Evolutionary conservation across 1,140 invertebrate genomes (phyloP).

Genomic region (Sipha flava): DNA sequence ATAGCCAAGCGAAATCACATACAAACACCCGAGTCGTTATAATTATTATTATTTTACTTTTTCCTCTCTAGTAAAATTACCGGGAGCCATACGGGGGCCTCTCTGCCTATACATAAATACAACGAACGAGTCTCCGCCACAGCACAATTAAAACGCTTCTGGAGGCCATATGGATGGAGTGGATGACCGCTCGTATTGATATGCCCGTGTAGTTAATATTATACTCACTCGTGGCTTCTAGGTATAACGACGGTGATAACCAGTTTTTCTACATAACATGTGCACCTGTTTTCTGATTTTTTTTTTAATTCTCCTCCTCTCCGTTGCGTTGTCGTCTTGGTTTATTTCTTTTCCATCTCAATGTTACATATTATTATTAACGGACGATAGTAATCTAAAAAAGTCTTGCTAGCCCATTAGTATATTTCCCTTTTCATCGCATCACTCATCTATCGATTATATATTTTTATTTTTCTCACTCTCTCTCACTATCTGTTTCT

Average conservation of each 20-base stretch:
- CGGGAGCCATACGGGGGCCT: conserved; percentile 5
- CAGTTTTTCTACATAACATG: conserved; percentile 23
- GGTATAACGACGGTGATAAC: conserved; percentile 19
- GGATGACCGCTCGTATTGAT: conserved; percentile 25
- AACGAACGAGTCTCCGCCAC: background rate
- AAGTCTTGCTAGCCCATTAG: conserved; percentile 15
- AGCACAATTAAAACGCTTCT: conserved; percentile 30
- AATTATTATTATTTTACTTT: conserved; percentile 12
- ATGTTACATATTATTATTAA: conserved; percentile 27
- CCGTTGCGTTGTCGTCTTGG: background rate
- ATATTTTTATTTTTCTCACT: too few relatives aligned
- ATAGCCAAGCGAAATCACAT: conserved; percentile 13
- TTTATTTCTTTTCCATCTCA: conserved; percentile 9
- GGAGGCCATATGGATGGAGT: conserved; percentile 18
- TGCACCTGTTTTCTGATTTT: conserved; percentile 11
- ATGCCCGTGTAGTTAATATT: conserved; percentile 17
- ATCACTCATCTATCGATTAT: background rate
- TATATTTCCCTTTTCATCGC: background rate
- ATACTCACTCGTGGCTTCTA: conserved; percentile 14
- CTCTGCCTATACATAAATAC: background rate
- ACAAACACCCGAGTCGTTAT: conserved; percentile 24
- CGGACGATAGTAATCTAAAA: background rate
- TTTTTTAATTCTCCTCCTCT: background rate
- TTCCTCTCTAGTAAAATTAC: background rate
- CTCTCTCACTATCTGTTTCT: background rate